phyloP scores from a whole-genome alignment of 2,797 vertebrate species.

The Phylloscopus collybita region DNA sequence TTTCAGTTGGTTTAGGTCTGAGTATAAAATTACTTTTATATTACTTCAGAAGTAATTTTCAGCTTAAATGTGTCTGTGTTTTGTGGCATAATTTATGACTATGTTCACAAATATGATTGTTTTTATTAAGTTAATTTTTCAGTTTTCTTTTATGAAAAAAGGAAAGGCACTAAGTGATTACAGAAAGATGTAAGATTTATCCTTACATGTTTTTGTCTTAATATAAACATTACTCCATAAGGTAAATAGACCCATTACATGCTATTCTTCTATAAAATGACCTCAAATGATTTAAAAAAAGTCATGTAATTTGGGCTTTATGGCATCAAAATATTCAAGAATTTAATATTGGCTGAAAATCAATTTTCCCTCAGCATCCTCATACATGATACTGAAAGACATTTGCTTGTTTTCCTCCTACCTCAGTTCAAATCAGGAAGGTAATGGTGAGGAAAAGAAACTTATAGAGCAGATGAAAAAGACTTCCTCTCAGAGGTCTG shows the following conservation, averaged over 20 bases:
- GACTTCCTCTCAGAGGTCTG: neutral
- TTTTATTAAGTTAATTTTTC: conserved; percentile 36
- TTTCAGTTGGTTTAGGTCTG: conserved; percentile 56
- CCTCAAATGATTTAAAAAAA: neutral
- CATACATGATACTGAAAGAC: neutral
- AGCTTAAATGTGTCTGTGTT: conserved; percentile 27
- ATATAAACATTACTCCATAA: neutral
- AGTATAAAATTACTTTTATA: conserved; percentile 57
- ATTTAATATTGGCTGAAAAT: neutral
- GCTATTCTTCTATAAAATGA: neutral
- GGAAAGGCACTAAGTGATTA: neutral
- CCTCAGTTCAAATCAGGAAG: neutral
- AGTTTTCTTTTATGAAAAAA: neutral
- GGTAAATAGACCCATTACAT: neutral
- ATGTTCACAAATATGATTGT: neutral
- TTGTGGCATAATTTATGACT: conserved; percentile 35
- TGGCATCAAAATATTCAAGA: neutral
- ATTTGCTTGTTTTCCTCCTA: neutral
- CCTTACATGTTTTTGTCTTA: neutral
- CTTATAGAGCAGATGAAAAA: neutral
- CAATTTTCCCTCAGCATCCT: neutral
- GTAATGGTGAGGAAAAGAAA: neutral
- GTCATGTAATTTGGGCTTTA: neutral
- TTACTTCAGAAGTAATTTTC: conserved; percentile 57
- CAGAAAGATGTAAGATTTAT: neutral